Evolutionary conservation across 1,140 invertebrate species (phyloP).

Genomic region (Thaumatotibia leucotreta): DNA sequence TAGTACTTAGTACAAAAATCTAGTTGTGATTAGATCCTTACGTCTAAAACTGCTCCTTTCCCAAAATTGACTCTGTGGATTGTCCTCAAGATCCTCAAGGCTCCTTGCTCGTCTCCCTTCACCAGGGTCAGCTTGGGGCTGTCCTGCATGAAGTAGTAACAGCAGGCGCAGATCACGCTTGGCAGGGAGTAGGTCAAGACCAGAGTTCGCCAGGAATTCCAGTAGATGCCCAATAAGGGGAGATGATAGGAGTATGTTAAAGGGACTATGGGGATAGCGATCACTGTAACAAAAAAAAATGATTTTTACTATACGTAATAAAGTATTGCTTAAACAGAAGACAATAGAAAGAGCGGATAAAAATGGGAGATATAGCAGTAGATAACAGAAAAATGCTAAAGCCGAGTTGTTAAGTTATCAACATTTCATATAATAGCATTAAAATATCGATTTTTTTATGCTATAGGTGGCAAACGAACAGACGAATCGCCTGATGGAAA

Average conservation of each 20-base stretch:
- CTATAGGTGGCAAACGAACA: no score
- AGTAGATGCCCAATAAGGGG: constrained; percentile 41
- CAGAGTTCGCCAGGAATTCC: constrained; percentile 56
- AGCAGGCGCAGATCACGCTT: constrained; percentile 29
- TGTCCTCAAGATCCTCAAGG: constrained; percentile 34
- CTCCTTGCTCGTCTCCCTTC: constrained; percentile 35
- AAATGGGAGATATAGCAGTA: no score
- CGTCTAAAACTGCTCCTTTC: constrained; percentile 20
- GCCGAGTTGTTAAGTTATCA: no score
- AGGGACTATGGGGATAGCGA: constrained; percentile 55
- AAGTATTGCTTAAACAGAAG: no score
- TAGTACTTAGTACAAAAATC: neutral
- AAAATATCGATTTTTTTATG: no score
- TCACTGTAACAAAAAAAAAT: constrained; percentile 10
- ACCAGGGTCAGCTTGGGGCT: constrained; percentile 49
- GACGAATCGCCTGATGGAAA: no score
- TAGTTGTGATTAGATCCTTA: constrained; percentile 29
- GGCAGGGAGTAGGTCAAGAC: constrained; percentile 42
- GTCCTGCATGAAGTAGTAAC: constrained; percentile 43
- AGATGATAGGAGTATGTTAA: constrained; percentile 44
- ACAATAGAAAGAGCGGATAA: no score
- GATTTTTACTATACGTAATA: no score
- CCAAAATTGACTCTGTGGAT: constrained; percentile 30
- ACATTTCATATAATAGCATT: no score
- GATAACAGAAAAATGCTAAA: no score